Conservation (phyloP, 1,140 invertebrate species). For the Leucophenga varia region DNA sequence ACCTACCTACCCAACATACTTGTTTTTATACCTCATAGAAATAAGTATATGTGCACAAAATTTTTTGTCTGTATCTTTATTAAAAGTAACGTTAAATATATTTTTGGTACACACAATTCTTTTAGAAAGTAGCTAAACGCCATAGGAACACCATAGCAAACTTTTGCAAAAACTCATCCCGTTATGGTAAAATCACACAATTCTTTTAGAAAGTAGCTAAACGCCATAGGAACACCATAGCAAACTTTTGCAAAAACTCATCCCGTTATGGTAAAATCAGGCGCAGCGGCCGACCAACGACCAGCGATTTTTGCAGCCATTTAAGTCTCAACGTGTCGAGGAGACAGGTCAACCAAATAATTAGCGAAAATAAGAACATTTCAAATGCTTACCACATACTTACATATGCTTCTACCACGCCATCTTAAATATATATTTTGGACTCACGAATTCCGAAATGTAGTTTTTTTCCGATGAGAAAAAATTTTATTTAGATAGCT, state of each 20-base stretch:
- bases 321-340: conserved; percentile 53
- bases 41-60: too few species aligned
- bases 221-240: too few species aligned
- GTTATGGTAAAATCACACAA: conserved; percentile 34
- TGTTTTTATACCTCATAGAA: too few species aligned
- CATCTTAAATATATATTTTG: not conserved
- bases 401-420: too few species aligned
- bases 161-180: not conserved
- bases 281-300: conserved; percentile 79
- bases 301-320: conserved; percentile 54
- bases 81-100: too few species aligned
- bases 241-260: not conserved
- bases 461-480: not conserved
- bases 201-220: too few species aligned
- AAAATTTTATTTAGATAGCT: not conserved
- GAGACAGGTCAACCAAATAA: conserved; percentile 71
- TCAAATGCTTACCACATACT: too few species aligned
- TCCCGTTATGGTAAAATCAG: conserved; percentile 28
- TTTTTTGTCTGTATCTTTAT: too few species aligned
- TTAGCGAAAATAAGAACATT: conserved; percentile 31
- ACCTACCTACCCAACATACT: too few species aligned
- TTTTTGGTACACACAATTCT: too few species aligned
- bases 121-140: too few species aligned
- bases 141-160: too few species aligned
- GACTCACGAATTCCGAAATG: not conserved